A percentile compares a stretch with the other conserved stretches of the same genome.
Evolutionary conservation across 2,888 invertebrate genomes (phyloP).

Genomic region (Laothoe populi): DNA sequence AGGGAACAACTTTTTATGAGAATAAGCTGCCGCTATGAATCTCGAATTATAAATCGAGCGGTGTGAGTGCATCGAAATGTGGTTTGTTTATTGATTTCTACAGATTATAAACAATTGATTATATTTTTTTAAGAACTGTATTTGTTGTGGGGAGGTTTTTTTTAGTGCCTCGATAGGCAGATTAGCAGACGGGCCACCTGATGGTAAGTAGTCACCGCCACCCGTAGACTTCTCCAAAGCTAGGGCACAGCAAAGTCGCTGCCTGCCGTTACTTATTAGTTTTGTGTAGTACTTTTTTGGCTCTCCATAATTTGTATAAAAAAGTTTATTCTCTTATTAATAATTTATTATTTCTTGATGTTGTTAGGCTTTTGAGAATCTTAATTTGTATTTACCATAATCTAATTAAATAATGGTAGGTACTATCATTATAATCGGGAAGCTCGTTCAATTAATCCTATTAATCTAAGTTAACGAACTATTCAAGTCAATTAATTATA

Average conservation of each 20-base stretch:
- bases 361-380: not conserved
- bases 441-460: constrained; percentile 42
- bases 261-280: no score
- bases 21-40: constrained; percentile 83
- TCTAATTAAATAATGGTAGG: not conserved
- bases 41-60: constrained; percentile 79
- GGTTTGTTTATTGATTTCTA: constrained; percentile 14
- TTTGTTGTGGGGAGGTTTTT: not conserved
- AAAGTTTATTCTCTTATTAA: no score
- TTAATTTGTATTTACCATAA: not conserved
- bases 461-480: constrained; percentile 51
- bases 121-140: not conserved
- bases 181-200: not conserved
- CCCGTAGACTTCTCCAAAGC: no score
- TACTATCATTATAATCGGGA: constrained; percentile 3
- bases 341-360: no score
- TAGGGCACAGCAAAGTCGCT: no score
- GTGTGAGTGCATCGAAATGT: constrained; percentile 51
- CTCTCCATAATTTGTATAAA: no score
- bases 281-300: no score
- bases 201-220: no score
- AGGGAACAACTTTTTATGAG: constrained; percentile 85
- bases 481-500: constrained; percentile 55
- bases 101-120: not conserved
- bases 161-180: not conserved